Base-by-base conservation (phyloP, 2,888 invertebrate species). In the Leucoma salicis region DNA sequence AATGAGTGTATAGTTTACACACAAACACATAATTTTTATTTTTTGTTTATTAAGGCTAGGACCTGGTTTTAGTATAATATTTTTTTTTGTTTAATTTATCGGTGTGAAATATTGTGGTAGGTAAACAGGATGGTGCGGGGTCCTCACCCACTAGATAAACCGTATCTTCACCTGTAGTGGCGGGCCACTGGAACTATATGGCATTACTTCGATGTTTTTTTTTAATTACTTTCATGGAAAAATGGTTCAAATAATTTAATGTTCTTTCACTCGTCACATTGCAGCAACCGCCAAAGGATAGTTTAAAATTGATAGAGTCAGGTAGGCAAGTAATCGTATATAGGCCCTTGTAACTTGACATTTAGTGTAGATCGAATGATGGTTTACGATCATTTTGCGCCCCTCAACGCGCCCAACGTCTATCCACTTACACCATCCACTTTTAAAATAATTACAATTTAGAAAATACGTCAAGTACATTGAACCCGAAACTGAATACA, bases 281-380 rank as follows among this genome's bases (percentile, higher is more conserved):
- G 32, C 15, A 39, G 35, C 27, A 33, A 34, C 34, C 18, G 45
- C 57, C 46, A 39, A 15, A 40, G 43, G 39, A 29, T 35, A 25
- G 40, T 36, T 38, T 45, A 24, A 38, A 37, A 41, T 32, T 53
- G 46, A 51, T 53, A 39, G 39, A 46, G 41, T 38, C 44, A 50
- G 46, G 53, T 58, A 44, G 25, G 39, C 42, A 43, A 42, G 42
- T 46, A 36, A 42, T 40, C 35, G 42, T 50, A 33, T 39, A 42
- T 41, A 53, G n/a, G 45, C 47, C 39, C 71, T 74, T 74, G 74
- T 70, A 74, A 73, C 69, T 71, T 82, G 83, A 83, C 82, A 78
- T 81, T 82, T 76, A 83, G 75, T 78, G 66, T 69, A 66, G 63
- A 56, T 63, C 55, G 63, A 73, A 64, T 68, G 64, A 71, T 79